Percentiles rank a stretch among this genome's conserved stretches.
Evolutionary conservation across 2,797 vertebrate genomes (phyloP).

Genomic region (Muraenolepis orangiensis): DNA sequence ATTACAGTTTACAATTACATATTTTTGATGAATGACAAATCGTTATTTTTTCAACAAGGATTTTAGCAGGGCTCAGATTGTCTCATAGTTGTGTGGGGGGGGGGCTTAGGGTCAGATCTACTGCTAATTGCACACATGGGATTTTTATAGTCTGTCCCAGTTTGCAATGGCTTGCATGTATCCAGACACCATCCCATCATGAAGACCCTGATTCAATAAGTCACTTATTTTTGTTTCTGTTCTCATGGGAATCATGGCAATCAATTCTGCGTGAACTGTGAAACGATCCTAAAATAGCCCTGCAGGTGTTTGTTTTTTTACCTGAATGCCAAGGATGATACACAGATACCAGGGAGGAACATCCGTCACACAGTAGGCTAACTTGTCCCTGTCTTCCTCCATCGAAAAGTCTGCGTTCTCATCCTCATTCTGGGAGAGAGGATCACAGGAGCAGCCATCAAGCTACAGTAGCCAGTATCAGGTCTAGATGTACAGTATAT

Average conservation of each 20-base stretch:
- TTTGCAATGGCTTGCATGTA: no score
- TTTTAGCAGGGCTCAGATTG: no score
- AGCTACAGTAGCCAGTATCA: slow-evolving; percentile 54
- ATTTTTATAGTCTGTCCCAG: neutral
- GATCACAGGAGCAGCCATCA: slow-evolving; percentile 66
- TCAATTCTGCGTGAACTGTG: neutral
- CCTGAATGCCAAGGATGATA: slow-evolving; percentile 92
- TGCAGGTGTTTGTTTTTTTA: slow-evolving; percentile 55
- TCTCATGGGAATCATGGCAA: neutral
- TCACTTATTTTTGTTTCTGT: neutral
- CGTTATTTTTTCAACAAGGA: no score
- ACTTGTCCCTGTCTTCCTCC: slow-evolving; percentile 52
- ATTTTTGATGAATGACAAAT: no score
- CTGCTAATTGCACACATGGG: neutral
- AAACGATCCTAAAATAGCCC: neutral
- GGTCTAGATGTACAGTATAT: neutral
- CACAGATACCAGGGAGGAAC: slow-evolving; percentile 93
- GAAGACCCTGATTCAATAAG: neutral
- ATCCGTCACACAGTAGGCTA: slow-evolving; percentile 84
- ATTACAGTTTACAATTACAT: no score
- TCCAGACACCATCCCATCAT: neutral
- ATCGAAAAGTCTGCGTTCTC: slow-evolving; percentile 29
- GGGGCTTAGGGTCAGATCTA: neutral
- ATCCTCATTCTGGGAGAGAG: slow-evolving; percentile 31
- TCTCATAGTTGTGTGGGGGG: no score